Evolutionary conservation across 2,797 vertebrate species (phyloP), one percentile per base, ranked within the genome.

Genomic region (Graptemys geographica): DNA sequence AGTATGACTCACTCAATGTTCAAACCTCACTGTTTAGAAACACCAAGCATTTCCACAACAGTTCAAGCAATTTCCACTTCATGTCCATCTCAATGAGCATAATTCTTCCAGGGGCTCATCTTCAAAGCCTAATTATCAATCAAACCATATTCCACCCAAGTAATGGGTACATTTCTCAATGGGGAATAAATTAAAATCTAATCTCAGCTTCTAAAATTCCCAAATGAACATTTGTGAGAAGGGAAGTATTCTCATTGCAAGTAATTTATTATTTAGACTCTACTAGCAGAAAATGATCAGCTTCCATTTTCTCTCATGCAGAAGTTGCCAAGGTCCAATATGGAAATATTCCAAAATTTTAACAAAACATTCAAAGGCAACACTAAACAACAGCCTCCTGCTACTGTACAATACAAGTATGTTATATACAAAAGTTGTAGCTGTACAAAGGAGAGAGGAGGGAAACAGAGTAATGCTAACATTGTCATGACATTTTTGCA

Each of bases 291-390:
- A 97, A 93, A 92, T 57, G 0, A 84, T 80, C 79, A 52, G 79
- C 96, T 94, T 97, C 87, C 5, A 88, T 93, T 96, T 82, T 69
- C 84, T 92, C 93, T 96, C 62, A 92, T 72, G 81, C 27, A 94
- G 89, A 8, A 90, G 8, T 33, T 89, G 41, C n/a, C 65, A 88
- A 52, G 93, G 37, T 94, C 83, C 49, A 81, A 53, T 31, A 82
- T 79, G 89, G 86, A 94, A 95, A 41, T 25, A 90, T 5, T 72
- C 41, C 31, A 87, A 92, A 86, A 86, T 93, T 90, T 88, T 96
- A 88, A 92, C 33, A 88, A 86, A 86, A 41, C 80, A 82, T 90
- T 53, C 80, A 92, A 93, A 94, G 91, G 81, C 52, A 94, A 65
- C 62, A 47, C 9, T 93, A 79, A 96, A 81, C 79, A 86, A 33